Evolutionary conservation across 2,797 vertebrate genomes (phyloP), one percentile per base, ranked within the genome.

Genomic region (Helarctos malayanus): DNA sequence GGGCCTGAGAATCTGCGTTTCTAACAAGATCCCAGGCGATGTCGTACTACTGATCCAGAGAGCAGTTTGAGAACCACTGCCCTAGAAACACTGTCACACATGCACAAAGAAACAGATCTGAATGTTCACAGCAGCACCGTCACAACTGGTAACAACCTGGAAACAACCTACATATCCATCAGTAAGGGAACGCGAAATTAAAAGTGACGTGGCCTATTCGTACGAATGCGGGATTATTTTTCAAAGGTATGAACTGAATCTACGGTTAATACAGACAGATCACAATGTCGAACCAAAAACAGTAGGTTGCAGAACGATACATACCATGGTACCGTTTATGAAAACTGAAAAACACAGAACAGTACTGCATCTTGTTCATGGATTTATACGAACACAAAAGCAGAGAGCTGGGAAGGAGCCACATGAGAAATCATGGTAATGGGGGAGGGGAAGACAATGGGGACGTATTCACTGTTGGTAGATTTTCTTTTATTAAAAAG

Each of bases 281-380:
- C 49, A 38, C 71, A 83, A 59, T 9, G 92, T 25, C 0, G 21
- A 94, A 84, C 41, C 87, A 69, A 82, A 83, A 65, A 91, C 59
- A 59, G 16, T 56, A 94, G 82, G 41, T 15, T 89, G 59, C 59
- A 87, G 61, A 87, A 93, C 11, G 2, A 79, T 71, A 89, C 78
- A 87, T 54, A 91, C 61, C 84, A 80, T 47, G 83, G 81, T 47
- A 80, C 68, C 75, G 63, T 69, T 83, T 68, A 97, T 3, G 93
- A 75, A 93, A 96, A 91, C 75, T 86, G 79, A 83, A 91, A 88
- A 81, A 82, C 85, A 95, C 54, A 68, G 56, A 69, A 81, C 81
- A 86, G 7, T 8, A 87, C 41, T 63, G 21, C 12, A 49, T 35
- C 91, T 69, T 65, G 69, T 76, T 76, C 80, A 27, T 38, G 80